These are phyloP conservation scores for Iguana delicatissima DNA, from an alignment of 2,797 vertebrate genomes.

Conservation along the genomic window DNA sequence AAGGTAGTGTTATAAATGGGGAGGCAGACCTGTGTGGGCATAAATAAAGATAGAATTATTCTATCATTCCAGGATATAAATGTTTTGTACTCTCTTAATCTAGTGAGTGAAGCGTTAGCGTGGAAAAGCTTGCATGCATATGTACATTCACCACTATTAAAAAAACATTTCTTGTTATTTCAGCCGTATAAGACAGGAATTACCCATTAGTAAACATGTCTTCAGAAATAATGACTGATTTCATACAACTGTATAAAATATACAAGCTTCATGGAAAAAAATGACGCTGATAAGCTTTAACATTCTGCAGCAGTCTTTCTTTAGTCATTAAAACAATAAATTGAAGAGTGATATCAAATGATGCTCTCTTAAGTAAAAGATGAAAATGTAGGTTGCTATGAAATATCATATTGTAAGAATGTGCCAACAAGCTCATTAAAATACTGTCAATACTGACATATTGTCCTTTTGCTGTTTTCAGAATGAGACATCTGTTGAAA, in stretches of 20 bases:
- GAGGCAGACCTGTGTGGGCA: too few species aligned
- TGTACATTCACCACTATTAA: not conserved
- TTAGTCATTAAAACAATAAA: not conserved
- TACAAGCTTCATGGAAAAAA: not conserved
- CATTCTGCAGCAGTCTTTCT: not conserved
- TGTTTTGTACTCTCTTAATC: not conserved
- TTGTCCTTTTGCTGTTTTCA: not conserved
- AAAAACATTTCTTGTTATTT: not conserved
- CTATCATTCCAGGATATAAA: too few species aligned
- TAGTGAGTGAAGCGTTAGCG: not conserved
- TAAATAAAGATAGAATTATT: too few species aligned
- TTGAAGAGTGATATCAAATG: not conserved
- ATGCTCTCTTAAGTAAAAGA: not conserved
- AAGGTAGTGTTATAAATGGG: too few species aligned
- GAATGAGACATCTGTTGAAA: not conserved
- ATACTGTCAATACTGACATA: not conserved
- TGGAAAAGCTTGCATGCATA: not conserved
- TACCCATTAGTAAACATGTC: not conserved
- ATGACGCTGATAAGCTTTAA: not conserved
- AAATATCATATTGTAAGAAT: constrained; percentile 1
- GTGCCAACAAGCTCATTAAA: not conserved
- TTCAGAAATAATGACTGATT: too few species aligned
- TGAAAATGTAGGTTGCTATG: not conserved
- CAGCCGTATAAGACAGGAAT: not conserved
- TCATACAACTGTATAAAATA: not conserved